Conservation (phyloP, 2,797 vertebrate genomes). For the Pristis pectinata region DNA sequence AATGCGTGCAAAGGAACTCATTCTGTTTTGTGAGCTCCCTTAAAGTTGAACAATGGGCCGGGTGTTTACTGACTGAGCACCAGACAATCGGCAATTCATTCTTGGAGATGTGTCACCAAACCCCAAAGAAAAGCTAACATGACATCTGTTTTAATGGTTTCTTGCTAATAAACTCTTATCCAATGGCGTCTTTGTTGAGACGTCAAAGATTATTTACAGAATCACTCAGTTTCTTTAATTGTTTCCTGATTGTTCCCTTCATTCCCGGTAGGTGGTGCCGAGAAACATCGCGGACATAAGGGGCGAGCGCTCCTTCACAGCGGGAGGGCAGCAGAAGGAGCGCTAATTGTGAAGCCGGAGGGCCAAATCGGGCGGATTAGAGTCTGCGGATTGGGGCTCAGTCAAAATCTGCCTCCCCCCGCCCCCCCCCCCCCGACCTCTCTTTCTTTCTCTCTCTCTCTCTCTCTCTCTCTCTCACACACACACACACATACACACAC, state of each 20-base stretch:
- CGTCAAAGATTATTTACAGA: slow-evolving; percentile 65
- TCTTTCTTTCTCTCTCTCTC: too few species aligned
- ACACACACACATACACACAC: background rate
- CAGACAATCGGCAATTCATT: slow-evolving; percentile 68
- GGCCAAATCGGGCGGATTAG: slow-evolving; percentile 14
- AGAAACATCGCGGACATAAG: slow-evolving; percentile 44
- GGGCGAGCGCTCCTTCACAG: slow-evolving; percentile 46
- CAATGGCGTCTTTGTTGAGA: slow-evolving; percentile 56
- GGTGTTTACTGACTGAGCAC: slow-evolving; percentile 56
- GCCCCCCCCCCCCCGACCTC: too few species aligned
- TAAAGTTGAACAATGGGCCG: slow-evolving; percentile 55
- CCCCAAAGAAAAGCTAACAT: slow-evolving; percentile 55
- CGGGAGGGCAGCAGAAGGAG: slow-evolving; percentile 45
- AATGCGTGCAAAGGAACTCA: slow-evolving; percentile 49
- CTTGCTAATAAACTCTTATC: slow-evolving; percentile 61
- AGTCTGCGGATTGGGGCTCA: background rate
- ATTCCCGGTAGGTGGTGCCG: slow-evolving; percentile 54
- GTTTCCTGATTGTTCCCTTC: slow-evolving; percentile 53
- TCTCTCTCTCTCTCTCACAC: background rate
- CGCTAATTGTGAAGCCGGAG: slow-evolving; percentile 49
- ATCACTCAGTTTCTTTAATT: slow-evolving; percentile 55
- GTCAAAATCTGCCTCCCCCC: background rate
- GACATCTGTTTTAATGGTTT: slow-evolving; percentile 61
- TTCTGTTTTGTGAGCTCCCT: slow-evolving; percentile 50
- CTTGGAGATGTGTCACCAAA: slow-evolving; percentile 59